Percentiles rank a stretch among this genome's conserved stretches.
Conservation (phyloP, 2,797 vertebrate genomes). For the Limosa lapponica region DNA sequence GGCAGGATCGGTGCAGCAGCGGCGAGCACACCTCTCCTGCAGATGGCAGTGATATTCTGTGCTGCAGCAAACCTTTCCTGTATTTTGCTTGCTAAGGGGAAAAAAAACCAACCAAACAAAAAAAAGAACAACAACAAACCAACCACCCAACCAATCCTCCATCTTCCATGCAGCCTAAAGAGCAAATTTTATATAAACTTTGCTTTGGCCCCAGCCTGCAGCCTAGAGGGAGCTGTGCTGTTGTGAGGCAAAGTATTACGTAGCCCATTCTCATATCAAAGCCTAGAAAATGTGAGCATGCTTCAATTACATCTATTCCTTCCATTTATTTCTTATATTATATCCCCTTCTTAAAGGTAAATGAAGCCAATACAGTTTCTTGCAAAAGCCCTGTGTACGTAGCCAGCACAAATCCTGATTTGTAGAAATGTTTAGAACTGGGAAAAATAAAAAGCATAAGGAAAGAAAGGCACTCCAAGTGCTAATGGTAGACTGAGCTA, state of each 20-base stretch:
- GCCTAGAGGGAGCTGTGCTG: neutral
- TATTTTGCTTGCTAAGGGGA: neutral
- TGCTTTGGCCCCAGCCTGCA: neutral
- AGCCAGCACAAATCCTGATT: neutral
- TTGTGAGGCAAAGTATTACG: neutral
- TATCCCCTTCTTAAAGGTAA: neutral
- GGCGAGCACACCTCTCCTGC: neutral
- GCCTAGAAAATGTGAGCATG: neutral
- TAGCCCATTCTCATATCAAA: neutral
- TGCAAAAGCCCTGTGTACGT: neutral
- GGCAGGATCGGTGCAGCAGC: neutral
- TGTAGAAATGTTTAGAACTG: neutral
- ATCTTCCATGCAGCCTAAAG: neutral
- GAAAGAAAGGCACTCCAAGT: neutral
- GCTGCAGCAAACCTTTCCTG: neutral
- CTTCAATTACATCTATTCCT: neutral
- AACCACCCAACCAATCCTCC: neutral
- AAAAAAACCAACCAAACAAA: too few relatives aligned
- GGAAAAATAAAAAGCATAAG: neutral
- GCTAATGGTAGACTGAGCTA: neutral
- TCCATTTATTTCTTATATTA: neutral
- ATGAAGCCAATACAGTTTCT: neutral
- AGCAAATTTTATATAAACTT: neutral
- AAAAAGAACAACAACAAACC: neutral
- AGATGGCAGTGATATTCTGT: conserved; percentile 65